phyloP scores from a whole-genome alignment of 2,113 vertebrate species.

The Anoura caudifer region DNA sequence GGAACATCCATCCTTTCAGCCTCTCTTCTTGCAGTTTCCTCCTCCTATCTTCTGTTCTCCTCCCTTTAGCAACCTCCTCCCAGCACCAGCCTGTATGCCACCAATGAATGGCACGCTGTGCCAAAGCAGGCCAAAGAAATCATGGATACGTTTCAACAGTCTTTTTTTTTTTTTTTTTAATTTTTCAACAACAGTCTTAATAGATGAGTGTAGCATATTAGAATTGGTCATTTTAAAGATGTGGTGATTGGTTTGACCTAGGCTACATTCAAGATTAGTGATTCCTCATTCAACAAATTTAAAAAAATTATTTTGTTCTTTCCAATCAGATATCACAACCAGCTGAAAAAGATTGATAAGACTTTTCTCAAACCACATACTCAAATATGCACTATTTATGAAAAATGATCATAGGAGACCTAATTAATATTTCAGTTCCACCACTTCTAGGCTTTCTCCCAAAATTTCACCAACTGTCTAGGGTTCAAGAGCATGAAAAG shows the following conservation, averaged over 20 bases:
- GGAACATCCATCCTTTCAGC: not conserved
- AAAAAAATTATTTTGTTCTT: not conserved
- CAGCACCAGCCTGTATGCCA: not conserved
- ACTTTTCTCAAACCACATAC: slow-evolving; percentile 1
- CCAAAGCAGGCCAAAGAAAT: slow-evolving; percentile 21
- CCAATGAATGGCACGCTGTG: not conserved
- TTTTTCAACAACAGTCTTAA: not conserved
- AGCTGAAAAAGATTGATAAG: not conserved
- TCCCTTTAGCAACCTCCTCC: not conserved
- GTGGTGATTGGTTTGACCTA: not conserved
- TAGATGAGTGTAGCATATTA: not conserved
- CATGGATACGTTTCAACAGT: not conserved
- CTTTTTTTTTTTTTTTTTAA: no score
- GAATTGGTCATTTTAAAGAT: not conserved
- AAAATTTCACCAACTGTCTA: not conserved
- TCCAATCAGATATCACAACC: not conserved
- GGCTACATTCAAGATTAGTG: not conserved
- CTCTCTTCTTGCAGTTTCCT: not conserved
- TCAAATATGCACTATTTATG: not conserved
- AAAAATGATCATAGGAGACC: slow-evolving; percentile 16
- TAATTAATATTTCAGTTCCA: slow-evolving; percentile 8
- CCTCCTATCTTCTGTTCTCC: not conserved
- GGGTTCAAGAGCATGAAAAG: slow-evolving; percentile 15
- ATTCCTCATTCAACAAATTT: not conserved
- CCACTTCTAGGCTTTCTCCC: not conserved